phyloP scores from a whole-genome alignment of 2,888 invertebrate genomes.

The Papilio protenor region DNA sequence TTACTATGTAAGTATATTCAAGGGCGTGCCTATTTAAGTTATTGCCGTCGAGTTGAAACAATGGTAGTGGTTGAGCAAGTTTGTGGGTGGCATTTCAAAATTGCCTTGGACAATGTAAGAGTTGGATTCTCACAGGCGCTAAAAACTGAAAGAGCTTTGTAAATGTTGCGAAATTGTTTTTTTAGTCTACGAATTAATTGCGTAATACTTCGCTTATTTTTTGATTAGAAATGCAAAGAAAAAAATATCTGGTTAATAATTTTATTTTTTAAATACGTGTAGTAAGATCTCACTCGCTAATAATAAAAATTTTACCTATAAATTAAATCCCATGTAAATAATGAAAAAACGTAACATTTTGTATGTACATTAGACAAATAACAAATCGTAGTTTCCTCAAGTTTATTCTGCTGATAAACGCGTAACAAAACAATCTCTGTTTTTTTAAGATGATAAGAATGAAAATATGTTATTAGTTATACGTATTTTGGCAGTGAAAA shows the following conservation, averaged over 20 bases:
- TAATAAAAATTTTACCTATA: neutral
- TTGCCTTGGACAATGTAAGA: constrained; percentile 44
- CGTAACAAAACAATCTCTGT: neutral
- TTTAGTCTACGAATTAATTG: constrained; percentile 13
- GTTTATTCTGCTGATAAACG: neutral
- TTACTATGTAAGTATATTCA: constrained; percentile 44
- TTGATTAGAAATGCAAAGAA: neutral
- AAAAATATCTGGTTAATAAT: too few species aligned
- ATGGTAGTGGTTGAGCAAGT: constrained; percentile 42
- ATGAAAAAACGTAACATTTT: neutral
- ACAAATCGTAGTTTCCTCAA: neutral
- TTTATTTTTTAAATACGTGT: neutral
- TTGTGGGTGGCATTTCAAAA: constrained; percentile 43
- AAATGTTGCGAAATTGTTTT: constrained; percentile 35
- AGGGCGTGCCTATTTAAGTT: constrained; percentile 44
- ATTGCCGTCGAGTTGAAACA: constrained; percentile 43
- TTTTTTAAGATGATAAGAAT: neutral
- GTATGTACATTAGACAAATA: neutral
- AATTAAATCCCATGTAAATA: neutral
- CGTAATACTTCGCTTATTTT: neutral
- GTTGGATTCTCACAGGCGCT: constrained; percentile 42
- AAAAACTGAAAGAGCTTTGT: constrained; percentile 36
- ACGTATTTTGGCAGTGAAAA: neutral
- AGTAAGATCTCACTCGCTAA: neutral
- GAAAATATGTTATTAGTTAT: neutral